Evolutionary conservation across 2,888 invertebrate genomes (phyloP).

Genomic region (Polyploca ridens): DNA sequence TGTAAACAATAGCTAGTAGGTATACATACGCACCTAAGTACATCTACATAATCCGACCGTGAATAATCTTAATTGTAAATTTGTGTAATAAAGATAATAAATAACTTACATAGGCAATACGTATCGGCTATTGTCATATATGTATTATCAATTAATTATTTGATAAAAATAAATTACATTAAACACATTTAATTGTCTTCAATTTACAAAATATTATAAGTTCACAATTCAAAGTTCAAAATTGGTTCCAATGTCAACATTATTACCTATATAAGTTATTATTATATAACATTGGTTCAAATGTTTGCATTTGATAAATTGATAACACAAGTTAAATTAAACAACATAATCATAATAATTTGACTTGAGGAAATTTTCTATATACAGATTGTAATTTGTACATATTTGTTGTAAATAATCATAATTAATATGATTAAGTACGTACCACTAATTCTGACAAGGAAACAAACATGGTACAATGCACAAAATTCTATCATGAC

Average conservation of each 20-base stretch:
- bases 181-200: too few relatives aligned
- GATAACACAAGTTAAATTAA: too few relatives aligned
- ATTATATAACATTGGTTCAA: not conserved
- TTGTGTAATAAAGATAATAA: constrained; percentile 7
- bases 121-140: constrained; percentile 10
- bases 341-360: too few relatives aligned
- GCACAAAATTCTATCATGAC: too few relatives aligned
- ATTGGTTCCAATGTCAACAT: not conserved
- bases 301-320: too few relatives aligned
- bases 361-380: too few relatives aligned
- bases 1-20: not conserved
- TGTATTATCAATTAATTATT: not conserved
- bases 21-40: not conserved
- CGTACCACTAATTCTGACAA: too few relatives aligned
- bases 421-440: too few relatives aligned
- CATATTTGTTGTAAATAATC: too few relatives aligned
- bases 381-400: too few relatives aligned
- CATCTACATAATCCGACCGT: not conserved
- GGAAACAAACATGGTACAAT: too few relatives aligned
- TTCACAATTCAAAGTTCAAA: not conserved
- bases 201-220: not conserved
- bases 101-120: not conserved
- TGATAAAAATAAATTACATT: too few relatives aligned
- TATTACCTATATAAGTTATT: not conserved
- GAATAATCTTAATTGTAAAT: constrained; percentile 10